Evolutionary conservation across 2,797 vertebrate species (phyloP), one percentile per base, ranked within the genome.

Genomic region (Acipenser ruthenus): DNA sequence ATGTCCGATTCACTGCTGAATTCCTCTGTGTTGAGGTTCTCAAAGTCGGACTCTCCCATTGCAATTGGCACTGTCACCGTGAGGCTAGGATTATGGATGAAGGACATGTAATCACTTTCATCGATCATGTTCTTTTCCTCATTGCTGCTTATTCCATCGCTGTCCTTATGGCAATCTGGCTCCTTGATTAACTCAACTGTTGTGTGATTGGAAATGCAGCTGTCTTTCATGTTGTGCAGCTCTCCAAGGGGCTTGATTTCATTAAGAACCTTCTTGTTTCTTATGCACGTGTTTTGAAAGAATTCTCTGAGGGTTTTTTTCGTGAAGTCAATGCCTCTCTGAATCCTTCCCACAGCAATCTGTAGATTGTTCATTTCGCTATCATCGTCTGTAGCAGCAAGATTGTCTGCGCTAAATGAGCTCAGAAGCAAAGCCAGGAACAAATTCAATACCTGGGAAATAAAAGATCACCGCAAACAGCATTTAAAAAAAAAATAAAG

Each of bases 371-470:
- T 98, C 79, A 88, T 92, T 68, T 98, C 95, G 0, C 80, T 88
- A 63, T 98, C 95, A 1, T 95, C 92, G 0, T 94, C 95, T 0
- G 80, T 86, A 59, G 88, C 86, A 10, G 88, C 85, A 72, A 99
- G 87, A 74, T 96, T 98, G 82, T 99, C 95, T 7, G 95, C 94
- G 69, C 97, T 98, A 85, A 99, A 99, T 1, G 97, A 99, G 79
- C 97, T 99, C 79, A 99, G 84, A 67, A 99, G 84, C 81, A 99
- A 86, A 74, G 97, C 97, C 83, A 99, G 78, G 85, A 99, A 99
- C 66, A 99, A 87, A 78, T 99, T 99, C 80, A 99, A 82, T 75
- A 99, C 93, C 97, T 99, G 68, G 53, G 82, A 81, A 18, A 37
- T 37, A 37, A 37, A 37, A 37, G 23, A 3, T 23, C 4, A 37